These are phyloP conservation scores for Vicugna pacos DNA, from an alignment of 2,113 vertebrate genomes.

Conservation along the genomic window DNA sequence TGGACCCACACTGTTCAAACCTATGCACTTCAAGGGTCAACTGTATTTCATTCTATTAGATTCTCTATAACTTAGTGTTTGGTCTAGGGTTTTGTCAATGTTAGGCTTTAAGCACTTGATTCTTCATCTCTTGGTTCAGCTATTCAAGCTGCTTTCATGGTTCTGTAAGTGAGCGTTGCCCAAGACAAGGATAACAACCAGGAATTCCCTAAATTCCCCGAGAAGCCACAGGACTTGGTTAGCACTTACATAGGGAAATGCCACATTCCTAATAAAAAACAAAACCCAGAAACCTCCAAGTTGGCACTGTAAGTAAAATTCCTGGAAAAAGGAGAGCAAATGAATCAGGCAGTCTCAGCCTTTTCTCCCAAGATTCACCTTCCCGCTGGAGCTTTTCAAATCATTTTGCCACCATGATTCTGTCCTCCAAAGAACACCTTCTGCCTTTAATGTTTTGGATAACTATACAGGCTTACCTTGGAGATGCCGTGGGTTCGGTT, in stretches of 20 bases:
- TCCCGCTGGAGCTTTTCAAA: not conserved
- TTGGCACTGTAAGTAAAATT: slow-evolving; percentile 3
- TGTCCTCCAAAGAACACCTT: not conserved
- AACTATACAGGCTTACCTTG: not conserved
- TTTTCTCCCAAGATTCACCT: not conserved
- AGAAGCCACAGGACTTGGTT: slow-evolving; percentile 4
- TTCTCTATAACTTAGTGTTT: not conserved
- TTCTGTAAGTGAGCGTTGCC: slow-evolving; percentile 6
- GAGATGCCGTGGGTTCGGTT: no score
- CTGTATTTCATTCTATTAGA: not conserved
- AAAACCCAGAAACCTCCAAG: not conserved
- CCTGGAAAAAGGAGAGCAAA: not conserved
- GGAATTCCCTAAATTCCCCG: not conserved
- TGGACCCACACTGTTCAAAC: no score
- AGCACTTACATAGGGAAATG: slow-evolving; percentile 3
- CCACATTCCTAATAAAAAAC: slow-evolving; percentile 44
- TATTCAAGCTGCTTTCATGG: not conserved
- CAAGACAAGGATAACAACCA: not conserved
- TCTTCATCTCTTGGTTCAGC: not conserved
- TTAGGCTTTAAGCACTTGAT: not conserved
- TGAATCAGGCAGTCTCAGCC: not conserved
- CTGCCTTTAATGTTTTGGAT: not conserved
- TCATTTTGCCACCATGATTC: not conserved
- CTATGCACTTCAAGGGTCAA: no score
- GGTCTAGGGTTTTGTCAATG: not conserved